Evolutionary conservation across 2,797 vertebrate genomes (phyloP).

Genomic region (Remorina albescens): DNA sequence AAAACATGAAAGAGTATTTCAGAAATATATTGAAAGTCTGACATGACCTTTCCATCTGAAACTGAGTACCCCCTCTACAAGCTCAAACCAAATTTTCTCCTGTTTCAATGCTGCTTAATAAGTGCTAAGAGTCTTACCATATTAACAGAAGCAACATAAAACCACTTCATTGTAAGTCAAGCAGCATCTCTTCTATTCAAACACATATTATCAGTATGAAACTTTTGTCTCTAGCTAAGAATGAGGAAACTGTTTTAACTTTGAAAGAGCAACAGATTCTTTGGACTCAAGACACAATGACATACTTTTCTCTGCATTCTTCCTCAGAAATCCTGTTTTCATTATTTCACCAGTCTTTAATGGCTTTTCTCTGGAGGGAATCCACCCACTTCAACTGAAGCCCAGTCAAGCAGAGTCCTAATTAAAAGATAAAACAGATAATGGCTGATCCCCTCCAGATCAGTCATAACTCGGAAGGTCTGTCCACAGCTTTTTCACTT

Average conservation of each 20-base stretch:
- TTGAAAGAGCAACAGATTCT: conserved; percentile 6
- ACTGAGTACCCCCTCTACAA: neutral
- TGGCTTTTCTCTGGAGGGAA: conserved; percentile 29
- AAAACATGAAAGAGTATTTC: neutral
- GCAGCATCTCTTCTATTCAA: conserved; percentile 5
- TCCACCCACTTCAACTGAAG: conserved; percentile 26
- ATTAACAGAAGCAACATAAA: conserved; percentile 3
- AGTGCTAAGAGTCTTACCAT: neutral
- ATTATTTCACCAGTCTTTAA: conserved; percentile 4
- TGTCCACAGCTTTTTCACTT: neutral
- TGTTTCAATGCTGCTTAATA: neutral
- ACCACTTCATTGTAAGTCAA: conserved; percentile 5
- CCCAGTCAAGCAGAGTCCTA: conserved; percentile 4
- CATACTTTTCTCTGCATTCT: neutral
- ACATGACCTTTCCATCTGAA: neutral
- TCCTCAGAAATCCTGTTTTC: neutral
- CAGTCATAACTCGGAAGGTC: conserved; percentile 16
- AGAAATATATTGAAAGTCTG: neutral
- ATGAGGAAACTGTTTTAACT: neutral
- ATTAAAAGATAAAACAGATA: conserved; percentile 50
- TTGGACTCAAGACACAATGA: neutral
- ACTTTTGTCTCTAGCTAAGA: conserved; percentile 3
- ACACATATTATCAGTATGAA: neutral
- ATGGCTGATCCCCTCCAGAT: conserved; percentile 37
- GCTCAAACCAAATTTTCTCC: neutral